These are phyloP conservation scores for Montipora sp. DNA, from an alignment of 64 coral and sea anemone genomes.

Conservation along the genomic window DNA sequence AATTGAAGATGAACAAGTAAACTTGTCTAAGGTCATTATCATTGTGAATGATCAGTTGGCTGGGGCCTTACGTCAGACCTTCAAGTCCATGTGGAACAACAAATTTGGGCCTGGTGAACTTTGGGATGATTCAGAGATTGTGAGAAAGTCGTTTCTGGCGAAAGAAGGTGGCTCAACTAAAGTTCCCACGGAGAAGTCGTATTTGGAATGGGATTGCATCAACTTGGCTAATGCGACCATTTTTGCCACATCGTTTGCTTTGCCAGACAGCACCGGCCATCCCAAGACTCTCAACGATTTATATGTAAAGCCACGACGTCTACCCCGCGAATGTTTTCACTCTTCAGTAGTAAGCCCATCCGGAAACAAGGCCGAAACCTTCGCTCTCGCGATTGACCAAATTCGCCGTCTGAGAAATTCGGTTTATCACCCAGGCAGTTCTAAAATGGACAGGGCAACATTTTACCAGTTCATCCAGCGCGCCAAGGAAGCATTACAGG, in stretches of 20 bases:
- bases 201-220: not conserved
- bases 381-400: conserved; percentile 9
- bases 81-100: conserved; percentile 2
- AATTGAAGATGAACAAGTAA: not conserved
- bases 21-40: not conserved
- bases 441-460: not conserved
- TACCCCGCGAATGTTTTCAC: not conserved
- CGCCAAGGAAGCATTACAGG: not conserved
- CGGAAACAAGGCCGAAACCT: not conserved
- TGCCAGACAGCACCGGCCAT: not conserved
- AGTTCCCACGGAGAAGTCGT: not conserved
- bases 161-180: not conserved
- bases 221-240: not conserved
- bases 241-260: not conserved
- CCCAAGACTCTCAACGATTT: not conserved
- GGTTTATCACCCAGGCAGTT: not conserved
- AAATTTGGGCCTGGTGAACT: not conserved
- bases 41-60: not conserved
- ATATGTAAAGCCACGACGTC: not conserved
- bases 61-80: not conserved
- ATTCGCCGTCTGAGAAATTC: not conserved
- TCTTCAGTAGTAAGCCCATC: not conserved
- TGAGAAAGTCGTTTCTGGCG: not conserved
- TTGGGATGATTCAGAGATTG: not conserved
- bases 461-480: not conserved